Evolutionary conservation across 2,888 invertebrate genomes (phyloP), one percentile per base, ranked within the genome.

Genomic region (Eupithecia vulgata): DNA sequence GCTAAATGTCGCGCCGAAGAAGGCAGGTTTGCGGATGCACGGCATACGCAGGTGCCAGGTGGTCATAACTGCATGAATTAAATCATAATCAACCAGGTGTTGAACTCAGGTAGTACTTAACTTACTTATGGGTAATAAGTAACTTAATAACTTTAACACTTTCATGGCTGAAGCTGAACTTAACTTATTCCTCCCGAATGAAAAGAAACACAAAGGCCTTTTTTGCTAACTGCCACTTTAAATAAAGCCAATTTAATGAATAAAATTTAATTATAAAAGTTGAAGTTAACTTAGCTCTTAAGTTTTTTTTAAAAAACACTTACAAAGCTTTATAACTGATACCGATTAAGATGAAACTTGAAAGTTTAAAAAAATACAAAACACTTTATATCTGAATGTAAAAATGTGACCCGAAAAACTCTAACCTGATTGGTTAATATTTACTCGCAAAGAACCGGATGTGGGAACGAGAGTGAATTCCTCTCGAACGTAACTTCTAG

Each of bases 11-110:
- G 69, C 68, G 65, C 30, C 84, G 82, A 67, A 86, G 72, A 85
- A 82, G 85, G 86, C 67, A 80, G 76, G 81, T 21, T 70, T 48
- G 75, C 82, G 82, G 82, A 86, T 88, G 87, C 86, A 87, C 88
- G 84, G 81, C 85, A 88, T 88, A 87, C 84, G 85, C 90, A 90
- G 90, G 90, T 90, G 90, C 35, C 35, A 48, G 45, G 13, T 65
- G 45, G 42, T 30, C 45, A 61, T 42, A 71, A 68, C 65, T 68
- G 68, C 65, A 69, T 45, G 2, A n/a, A 35, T 34, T 12, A 21
- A 35, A 45, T 67, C 34, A 57, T 25, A 57, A 57, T 57, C 25
- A 57, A 57, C 57, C 57, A 57, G 21, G 57, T 57, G 57, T 57
- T 21, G 57, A 17, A 45, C 45, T 45, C 45, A 17, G 45, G 17